phyloP scores from a whole-genome alignment of 2,888 invertebrate genomes.

The Eupithecia pulchellata region DNA sequence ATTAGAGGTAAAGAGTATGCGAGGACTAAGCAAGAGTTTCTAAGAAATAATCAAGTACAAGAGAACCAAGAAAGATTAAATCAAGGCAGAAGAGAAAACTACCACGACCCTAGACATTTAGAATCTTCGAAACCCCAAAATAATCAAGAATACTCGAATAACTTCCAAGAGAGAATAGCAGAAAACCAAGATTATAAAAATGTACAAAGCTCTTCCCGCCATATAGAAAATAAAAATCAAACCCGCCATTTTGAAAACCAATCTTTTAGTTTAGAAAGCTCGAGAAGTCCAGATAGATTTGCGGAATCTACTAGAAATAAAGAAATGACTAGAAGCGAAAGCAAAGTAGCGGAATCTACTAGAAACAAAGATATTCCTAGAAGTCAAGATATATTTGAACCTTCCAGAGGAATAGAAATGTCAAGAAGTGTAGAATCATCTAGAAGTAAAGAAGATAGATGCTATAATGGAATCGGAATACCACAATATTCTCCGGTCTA shows the following conservation, averaged over 20 bases:
- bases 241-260: slow-evolving; percentile 15
- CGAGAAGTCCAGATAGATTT: slow-evolving; percentile 18
- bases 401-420: neutral
- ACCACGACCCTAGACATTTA: neutral
- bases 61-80: slow-evolving; percentile 19
- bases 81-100: slow-evolving; percentile 15
- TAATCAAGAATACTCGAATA: slow-evolving; percentile 2
- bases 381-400: slow-evolving; percentile 4
- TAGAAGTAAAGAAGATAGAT: slow-evolving; percentile 28
- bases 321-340: neutral
- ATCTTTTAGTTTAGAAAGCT: neutral
- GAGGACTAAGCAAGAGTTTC: slow-evolving; percentile 2
- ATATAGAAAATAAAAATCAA: slow-evolving; percentile 12
- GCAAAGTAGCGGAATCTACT: slow-evolving; percentile 8
- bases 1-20: slow-evolving; percentile 1
- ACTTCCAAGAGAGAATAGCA: slow-evolving; percentile 5
- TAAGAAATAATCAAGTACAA: slow-evolving; percentile 29
- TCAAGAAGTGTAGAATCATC: slow-evolving; percentile 25
- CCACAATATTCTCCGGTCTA: slow-evolving; percentile 78
- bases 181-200: slow-evolving; percentile 9
- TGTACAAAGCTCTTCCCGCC: neutral
- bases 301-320: slow-evolving; percentile 18
- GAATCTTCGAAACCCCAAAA: neutral
- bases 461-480: slow-evolving; percentile 55
- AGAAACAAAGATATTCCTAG: slow-evolving; percentile 19